phyloP scores from a whole-genome alignment of 2,113 vertebrate species.

The Chloropsis hardwickii region DNA sequence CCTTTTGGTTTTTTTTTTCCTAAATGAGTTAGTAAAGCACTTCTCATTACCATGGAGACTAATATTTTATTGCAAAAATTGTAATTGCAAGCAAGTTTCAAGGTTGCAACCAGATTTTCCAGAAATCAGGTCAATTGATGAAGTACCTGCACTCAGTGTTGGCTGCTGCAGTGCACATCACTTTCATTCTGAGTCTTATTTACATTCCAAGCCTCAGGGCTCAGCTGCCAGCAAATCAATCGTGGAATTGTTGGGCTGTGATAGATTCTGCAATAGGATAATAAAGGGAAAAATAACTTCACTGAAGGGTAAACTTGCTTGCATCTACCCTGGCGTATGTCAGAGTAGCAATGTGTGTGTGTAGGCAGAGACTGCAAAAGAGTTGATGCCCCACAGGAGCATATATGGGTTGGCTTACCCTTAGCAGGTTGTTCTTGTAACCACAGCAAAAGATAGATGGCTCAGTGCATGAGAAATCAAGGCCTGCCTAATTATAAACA shows the following conservation, averaged over 20 bases:
- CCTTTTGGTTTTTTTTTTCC: background rate
- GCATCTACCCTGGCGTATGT: background rate
- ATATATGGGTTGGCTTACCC: background rate
- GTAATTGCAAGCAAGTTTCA: constrained; percentile 46
- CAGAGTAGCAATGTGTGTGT: background rate
- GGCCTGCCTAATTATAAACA: background rate
- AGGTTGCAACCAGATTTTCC: constrained; percentile 21
- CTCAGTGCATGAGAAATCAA: background rate
- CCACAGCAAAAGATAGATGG: background rate
- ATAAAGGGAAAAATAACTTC: constrained; percentile 43
- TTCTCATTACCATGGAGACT: constrained; percentile 61
- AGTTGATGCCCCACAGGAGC: background rate
- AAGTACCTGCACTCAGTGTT: constrained; percentile 28
- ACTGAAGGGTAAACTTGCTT: constrained; percentile 27
- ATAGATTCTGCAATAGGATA: constrained; percentile 34
- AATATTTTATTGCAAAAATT: constrained; percentile 59
- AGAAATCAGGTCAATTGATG: constrained; percentile 57
- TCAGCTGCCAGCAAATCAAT: constrained; percentile 47
- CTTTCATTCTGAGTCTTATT: constrained; percentile 47
- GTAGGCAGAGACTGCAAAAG: background rate
- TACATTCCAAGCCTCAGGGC: constrained; percentile 53
- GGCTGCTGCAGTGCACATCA: constrained; percentile 27
- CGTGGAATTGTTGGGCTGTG: constrained; percentile 44
- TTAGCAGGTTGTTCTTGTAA: background rate
- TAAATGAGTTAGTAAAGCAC: constrained; percentile 30